Evolutionary conservation across 2,888 invertebrate genomes (phyloP), one percentile per base, ranked within the genome.

Genomic region (Nudaria mundana): DNA sequence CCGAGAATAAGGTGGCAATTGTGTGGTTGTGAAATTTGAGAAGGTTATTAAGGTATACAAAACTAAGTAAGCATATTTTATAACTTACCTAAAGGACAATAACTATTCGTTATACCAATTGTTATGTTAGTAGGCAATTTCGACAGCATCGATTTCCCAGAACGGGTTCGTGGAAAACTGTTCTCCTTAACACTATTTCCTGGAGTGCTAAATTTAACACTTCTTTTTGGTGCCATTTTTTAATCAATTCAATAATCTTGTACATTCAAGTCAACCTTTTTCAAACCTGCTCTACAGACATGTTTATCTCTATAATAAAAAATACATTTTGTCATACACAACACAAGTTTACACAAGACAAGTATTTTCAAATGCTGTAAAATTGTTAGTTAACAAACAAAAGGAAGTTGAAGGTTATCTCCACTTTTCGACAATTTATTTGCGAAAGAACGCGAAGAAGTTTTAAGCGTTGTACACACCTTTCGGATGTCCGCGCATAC

Each of bases 191-290:
- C 20, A 10, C 2, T 23, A 16, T 30, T 34, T 16, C 12, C 30
- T 15, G 30, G 30, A 14, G 26, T 25, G 5, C 35, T 16, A 34
- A 33, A 38, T 44, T 37, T 49, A 25, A 37, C 33, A 40, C 30
- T 44, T 39, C 52, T 52, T 11, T 16, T 54, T 26, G 64, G 55
- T 20, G 62, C 25, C 63, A 63, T 63, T 51, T 41, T 52, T 25
- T 14, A 28, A n/a, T 23, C 5, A 28, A n/a, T 33, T 30, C n/a
- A n/a, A n/a, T n/a, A n/a, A n/a, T n/a, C n/a, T 3, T 33, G 12
- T 8, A 3, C 34, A 2, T 20, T 8, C 8, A 4, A 8, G 20
- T 14, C 3, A 2, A 18, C 16, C 13, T 13, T 22, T 3, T 18
- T 12, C 11, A 26, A 34, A 5, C 11, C 13, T 26, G 13, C 8